Conservation (phyloP, 1,140 invertebrate species). For the Polyergus mexicanus region DNA sequence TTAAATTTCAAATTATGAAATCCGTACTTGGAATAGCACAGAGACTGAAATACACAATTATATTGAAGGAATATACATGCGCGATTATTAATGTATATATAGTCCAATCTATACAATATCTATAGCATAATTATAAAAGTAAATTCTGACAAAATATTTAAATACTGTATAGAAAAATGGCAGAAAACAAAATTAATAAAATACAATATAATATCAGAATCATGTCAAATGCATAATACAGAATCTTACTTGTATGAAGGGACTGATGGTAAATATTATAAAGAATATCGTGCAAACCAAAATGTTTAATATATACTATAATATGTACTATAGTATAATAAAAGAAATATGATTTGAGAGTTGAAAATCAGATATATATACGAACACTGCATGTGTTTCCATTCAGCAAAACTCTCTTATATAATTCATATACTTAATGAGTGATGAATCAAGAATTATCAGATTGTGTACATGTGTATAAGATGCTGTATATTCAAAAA, state of each 20-base stretch:
- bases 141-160: slow-evolving; percentile 20
- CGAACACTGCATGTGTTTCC: slow-evolving; percentile 22
- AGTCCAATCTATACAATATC: slow-evolving; percentile 1
- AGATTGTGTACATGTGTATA: not conserved
- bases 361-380: slow-evolving; percentile 71
- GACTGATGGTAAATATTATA: slow-evolving; percentile 27
- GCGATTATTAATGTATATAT: slow-evolving; percentile 13
- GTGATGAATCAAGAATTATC: slow-evolving; percentile 29
- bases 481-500: slow-evolving; percentile 21
- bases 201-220: slow-evolving; percentile 36
- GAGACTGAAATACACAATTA: slow-evolving; percentile 11
- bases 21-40: not conserved
- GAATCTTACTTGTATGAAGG: slow-evolving; percentile 11
- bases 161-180: not conserved
- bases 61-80: slow-evolving; percentile 29
- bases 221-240: slow-evolving; percentile 5
- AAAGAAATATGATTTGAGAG: slow-evolving; percentile 56
- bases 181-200: slow-evolving; percentile 8
- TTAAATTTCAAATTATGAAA: not conserved
- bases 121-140: slow-evolving; percentile 24
- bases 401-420: slow-evolving; percentile 32
- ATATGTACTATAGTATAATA: slow-evolving; percentile 43
- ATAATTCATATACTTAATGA: slow-evolving; percentile 6
- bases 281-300: slow-evolving; percentile 65
- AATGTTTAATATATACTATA: slow-evolving; percentile 16